These are phyloP conservation scores for Clepsis dumicolana DNA, from an alignment of 2,888 invertebrate species.

Conservation along the genomic window DNA sequence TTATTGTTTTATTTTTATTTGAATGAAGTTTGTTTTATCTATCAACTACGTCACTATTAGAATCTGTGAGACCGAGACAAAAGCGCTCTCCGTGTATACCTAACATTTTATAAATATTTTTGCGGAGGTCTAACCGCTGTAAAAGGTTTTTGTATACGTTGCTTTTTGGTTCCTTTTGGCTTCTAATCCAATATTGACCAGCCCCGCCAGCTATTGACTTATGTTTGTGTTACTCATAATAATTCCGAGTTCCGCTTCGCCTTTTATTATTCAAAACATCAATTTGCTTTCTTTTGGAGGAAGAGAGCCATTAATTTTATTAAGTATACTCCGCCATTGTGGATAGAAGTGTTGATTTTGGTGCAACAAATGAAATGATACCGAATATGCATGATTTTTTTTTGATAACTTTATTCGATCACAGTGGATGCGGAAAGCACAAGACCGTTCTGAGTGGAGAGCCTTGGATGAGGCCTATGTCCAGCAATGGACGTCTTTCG, in stretches of 20 bases:
- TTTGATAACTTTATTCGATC: neutral
- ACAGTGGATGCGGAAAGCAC: too few relatives aligned
- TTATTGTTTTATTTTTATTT: too few relatives aligned
- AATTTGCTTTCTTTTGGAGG: constrained; percentile 79
- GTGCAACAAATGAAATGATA: constrained; percentile 5
- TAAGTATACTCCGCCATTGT: constrained; percentile 50
- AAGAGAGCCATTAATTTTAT: constrained; percentile 60
- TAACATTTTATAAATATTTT: constrained; percentile 82
- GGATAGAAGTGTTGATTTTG: constrained; percentile 33
- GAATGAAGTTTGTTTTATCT: too few relatives aligned
- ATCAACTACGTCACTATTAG: too few relatives aligned
- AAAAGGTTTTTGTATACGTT: constrained; percentile 87
- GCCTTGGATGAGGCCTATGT: too few relatives aligned
- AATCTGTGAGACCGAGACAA: too few relatives aligned
- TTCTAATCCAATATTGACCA: constrained; percentile 86
- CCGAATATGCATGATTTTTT: too few relatives aligned
- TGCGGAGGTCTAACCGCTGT: constrained; percentile 79
- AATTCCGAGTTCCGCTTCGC: constrained; percentile 72
- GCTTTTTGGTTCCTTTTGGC: constrained; percentile 86
- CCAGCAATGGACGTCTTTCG: too few relatives aligned
- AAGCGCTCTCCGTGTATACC: constrained; percentile 64
- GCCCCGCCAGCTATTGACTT: constrained; percentile 84
- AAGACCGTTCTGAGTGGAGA: too few relatives aligned
- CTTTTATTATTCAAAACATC: constrained; percentile 86
- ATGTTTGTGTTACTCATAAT: constrained; percentile 85